These are phyloP conservation scores for Galaxea fascicularis DNA, from an alignment of 92 coral and sea anemone genomes.

Conservation along the genomic window DNA sequence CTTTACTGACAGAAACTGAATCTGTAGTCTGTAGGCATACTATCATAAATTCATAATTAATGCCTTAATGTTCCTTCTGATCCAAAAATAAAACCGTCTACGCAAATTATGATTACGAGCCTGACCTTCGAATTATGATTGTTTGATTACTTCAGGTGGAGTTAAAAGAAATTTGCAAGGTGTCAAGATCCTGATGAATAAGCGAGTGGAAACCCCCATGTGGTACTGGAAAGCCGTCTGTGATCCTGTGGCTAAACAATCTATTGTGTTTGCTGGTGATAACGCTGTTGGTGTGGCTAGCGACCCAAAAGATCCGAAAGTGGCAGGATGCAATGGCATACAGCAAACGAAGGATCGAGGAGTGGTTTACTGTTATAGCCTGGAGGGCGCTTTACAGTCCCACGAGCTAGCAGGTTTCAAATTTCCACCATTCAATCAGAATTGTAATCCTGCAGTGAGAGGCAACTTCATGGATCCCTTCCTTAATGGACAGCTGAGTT, in stretches of 20 bases:
- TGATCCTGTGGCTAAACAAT: constrained; percentile 38
- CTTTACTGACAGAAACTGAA: too few species aligned
- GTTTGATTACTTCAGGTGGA: constrained; percentile 18
- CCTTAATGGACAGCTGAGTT: too few species aligned
- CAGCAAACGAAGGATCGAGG: constrained; percentile 21
- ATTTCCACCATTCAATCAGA: constrained; percentile 23
- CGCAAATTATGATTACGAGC: too few species aligned
- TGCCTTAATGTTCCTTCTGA: too few species aligned
- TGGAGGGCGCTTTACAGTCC: background rate
- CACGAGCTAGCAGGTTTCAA: background rate
- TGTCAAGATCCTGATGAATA: background rate
- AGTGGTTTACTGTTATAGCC: constrained; percentile 9
- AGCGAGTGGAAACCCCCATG: constrained; percentile 13
- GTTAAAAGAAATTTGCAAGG: background rate
- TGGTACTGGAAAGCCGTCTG: constrained; percentile 67
- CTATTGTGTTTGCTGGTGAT: constrained; percentile 43
- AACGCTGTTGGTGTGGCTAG: background rate
- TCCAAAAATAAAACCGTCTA: too few species aligned
- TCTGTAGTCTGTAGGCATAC: too few species aligned
- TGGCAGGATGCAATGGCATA: constrained; percentile 17
- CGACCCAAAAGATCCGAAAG: background rate
- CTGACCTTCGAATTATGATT: too few species aligned
- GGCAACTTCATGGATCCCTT: background rate
- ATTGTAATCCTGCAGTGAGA: background rate
- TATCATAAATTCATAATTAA: too few species aligned